A percentile compares a stretch with the other conserved stretches of the same genome.
These are phyloP conservation scores for Zelleria hepariella DNA, from an alignment of 2,888 invertebrate genomes.

Conservation along the genomic window DNA sequence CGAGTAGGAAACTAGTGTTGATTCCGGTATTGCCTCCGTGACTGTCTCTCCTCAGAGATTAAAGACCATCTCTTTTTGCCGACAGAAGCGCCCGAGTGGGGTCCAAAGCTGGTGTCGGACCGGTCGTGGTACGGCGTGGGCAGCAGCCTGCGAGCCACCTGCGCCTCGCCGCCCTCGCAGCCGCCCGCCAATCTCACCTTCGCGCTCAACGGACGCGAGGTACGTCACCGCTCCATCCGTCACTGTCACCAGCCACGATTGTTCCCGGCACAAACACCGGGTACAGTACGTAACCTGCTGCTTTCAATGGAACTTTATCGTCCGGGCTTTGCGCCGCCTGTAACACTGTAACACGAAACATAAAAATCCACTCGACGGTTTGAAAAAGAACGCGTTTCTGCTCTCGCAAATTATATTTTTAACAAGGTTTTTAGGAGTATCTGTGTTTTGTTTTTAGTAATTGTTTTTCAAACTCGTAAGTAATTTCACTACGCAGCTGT, in stretches of 20 bases:
- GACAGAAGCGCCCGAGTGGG: slow-evolving; percentile 68
- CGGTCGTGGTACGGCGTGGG: slow-evolving; percentile 79
- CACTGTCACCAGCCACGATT: background rate
- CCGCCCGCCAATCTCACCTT: slow-evolving; percentile 81
- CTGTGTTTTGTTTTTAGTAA: background rate
- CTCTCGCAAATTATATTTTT: background rate
- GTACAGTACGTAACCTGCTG: background rate
- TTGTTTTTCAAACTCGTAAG: background rate
- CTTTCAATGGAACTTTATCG: background rate
- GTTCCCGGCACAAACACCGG: background rate
- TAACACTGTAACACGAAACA: background rate
- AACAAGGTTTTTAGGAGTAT: background rate
- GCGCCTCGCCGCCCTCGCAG: slow-evolving; percentile 76
- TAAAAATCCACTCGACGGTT: background rate
- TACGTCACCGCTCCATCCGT: slow-evolving; percentile 16
- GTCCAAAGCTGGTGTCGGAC: slow-evolving; percentile 76
- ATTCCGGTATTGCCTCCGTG: background rate
- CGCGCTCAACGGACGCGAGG: slow-evolving; percentile 77
- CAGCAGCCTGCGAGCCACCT: slow-evolving; percentile 77
- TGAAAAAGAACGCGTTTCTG: background rate
- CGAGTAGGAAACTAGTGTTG: background rate
- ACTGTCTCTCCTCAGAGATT: background rate
- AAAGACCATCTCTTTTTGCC: background rate
- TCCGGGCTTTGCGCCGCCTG: background rate
- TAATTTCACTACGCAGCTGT: background rate